A percentile compares a stretch with the other conserved stretches of the same genome.
These are phyloP conservation scores for Argyrosomus japonicus DNA, from an alignment of 2,113 vertebrate species.

Conservation along the genomic window DNA sequence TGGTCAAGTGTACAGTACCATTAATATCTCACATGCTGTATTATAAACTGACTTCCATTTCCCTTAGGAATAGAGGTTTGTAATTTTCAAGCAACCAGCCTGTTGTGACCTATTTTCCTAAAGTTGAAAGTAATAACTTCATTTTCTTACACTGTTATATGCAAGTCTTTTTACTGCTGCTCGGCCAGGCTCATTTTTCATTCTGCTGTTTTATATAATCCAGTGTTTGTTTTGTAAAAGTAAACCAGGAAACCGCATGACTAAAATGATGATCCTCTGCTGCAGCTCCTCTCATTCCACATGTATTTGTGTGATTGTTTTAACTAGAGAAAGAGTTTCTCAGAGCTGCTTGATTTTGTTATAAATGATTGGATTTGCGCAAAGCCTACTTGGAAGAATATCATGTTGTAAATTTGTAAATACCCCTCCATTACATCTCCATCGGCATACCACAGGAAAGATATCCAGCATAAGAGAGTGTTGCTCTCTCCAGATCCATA, in stretches of 20 bases:
- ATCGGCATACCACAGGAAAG: background rate
- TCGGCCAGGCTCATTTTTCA: background rate
- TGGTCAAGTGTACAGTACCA: background rate
- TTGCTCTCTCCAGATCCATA: no score
- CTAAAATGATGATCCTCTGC: constrained; percentile 18
- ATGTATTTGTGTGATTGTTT: constrained; percentile 15
- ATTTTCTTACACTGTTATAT: background rate
- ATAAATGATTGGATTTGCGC: constrained; percentile 3
- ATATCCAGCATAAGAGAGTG: background rate
- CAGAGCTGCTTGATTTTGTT: constrained; percentile 15
- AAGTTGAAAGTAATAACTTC: background rate
- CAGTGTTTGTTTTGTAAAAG: constrained; percentile 19
- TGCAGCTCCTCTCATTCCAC: constrained; percentile 25
- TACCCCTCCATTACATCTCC: background rate
- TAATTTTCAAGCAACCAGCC: background rate
- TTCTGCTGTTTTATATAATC: constrained; percentile 2
- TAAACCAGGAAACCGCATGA: constrained; percentile 37
- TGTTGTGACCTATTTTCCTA: background rate
- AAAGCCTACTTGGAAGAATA: background rate
- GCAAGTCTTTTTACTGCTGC: background rate
- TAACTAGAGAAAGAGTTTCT: constrained; percentile 27
- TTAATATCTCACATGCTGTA: background rate
- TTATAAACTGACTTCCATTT: background rate
- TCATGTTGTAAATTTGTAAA: background rate
- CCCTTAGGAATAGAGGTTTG: background rate